phyloP scores from a whole-genome alignment of 2,888 invertebrate species.

The Drosophila quinaria region DNA sequence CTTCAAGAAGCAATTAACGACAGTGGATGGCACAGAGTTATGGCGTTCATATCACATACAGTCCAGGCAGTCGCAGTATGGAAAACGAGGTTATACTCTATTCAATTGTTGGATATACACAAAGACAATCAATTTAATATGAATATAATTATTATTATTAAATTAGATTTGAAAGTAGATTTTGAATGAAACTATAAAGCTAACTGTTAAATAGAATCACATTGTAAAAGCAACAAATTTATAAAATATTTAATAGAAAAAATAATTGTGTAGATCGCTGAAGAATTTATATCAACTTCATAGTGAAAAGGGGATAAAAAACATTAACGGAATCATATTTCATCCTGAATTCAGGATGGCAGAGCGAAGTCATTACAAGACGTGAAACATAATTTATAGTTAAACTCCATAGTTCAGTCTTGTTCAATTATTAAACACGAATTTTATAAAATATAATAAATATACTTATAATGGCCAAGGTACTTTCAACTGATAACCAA shows the following conservation, averaged over 20 bases:
- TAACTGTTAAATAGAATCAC: not conserved
- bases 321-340: no score
- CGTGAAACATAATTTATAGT: no score
- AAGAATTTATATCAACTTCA: no score
- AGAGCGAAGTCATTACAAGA: no score
- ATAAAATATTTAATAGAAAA: no score
- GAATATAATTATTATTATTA: not conserved
- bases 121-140: not conserved
- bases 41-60: constrained; percentile 65
- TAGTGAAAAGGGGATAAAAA: no score
- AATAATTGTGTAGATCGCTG: no score
- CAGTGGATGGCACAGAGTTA: constrained; percentile 76
- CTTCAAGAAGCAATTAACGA: constrained; percentile 82
- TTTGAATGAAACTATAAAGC: not conserved
- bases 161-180: not conserved
- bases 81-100: constrained; percentile 44
- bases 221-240: no score
- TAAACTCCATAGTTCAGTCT: no score
- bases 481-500: not conserved
- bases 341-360: no score
- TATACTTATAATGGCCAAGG: not conserved
- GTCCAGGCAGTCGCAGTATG: constrained; percentile 39
- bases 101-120: not conserved
- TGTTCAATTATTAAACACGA: not conserved
- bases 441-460: not conserved